phyloP scores from a whole-genome alignment of 2,113 vertebrate species.

The Nerophis lumbriciformis region DNA sequence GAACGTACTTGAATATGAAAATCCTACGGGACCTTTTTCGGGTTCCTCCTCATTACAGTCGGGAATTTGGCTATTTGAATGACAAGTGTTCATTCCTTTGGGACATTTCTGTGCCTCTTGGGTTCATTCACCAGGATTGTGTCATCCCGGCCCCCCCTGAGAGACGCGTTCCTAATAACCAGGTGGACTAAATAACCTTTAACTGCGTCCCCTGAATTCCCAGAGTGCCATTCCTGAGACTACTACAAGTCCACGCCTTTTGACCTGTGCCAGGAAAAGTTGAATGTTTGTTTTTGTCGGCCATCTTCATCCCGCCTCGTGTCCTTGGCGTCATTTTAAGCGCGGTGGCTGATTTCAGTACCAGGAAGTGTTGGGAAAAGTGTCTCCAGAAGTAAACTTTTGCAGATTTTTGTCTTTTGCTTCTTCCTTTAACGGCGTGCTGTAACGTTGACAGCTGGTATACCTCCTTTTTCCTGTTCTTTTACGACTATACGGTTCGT shows the following conservation, averaged over 20 bases:
- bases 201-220: constrained; percentile 33
- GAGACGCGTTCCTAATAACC: constrained; percentile 29
- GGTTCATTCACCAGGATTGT: constrained; percentile 1
- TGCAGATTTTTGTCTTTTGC: constrained; percentile 18
- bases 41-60: constrained; percentile 25
- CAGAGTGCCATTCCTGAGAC: constrained; percentile 56
- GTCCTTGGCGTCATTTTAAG: constrained; percentile 34
- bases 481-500: constrained; percentile 39
- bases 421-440: constrained; percentile 23
- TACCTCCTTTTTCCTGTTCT: constrained; percentile 19
- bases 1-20: constrained; percentile 74
- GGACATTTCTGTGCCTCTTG: constrained; percentile 46
- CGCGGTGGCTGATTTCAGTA: constrained; percentile 7
- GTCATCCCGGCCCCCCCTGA: constrained; percentile 21
- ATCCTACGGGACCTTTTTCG: constrained; percentile 49
- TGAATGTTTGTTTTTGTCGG: constrained; percentile 44
- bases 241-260: constrained; percentile 54
- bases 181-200: constrained; percentile 53
- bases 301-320: constrained; percentile 35
- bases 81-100: constrained; percentile 53
- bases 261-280: constrained; percentile 61
- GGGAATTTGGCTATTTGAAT: constrained; percentile 50
- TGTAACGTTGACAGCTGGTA: not conserved
- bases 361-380: constrained; percentile 36
- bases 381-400: not conserved